Evolutionary conservation across 2,113 vertebrate genomes (phyloP), one percentile per base, ranked within the genome.

Genomic region (Paraplagusia blochii): DNA sequence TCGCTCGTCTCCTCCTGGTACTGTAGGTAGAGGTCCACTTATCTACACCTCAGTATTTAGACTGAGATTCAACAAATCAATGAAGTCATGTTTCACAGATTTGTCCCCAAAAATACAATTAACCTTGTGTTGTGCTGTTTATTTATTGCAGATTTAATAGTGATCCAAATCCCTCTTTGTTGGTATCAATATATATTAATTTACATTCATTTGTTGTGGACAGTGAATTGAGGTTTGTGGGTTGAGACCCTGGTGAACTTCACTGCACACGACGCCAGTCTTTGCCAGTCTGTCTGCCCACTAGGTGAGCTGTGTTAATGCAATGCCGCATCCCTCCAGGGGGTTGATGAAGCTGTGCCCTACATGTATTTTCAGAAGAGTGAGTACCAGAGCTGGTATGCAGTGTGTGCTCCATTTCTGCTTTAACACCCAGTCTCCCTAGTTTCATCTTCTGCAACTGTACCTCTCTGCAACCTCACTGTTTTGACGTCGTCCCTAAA

Each of bases 401-500:
- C 69, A 71, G 61, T 63, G 47, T 74, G 71, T 73, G 69, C 78
- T 62, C 69, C 77, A 66, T 49, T 58, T 66, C 68, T 51, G 66
- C 51, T 15, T 55, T 61, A 66, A 63, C 54, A 66, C 59, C 63
- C 76, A 53, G 53, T 72, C 63, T 73, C 61, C 62, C 64, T 10
- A 10, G 74, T 77, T 65, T 65, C 66, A 73, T 29, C 85, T 67
- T 81, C 80, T 80, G 81, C 77, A 77, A 75, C 75, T 66, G 22
- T 29, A 63, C 75, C 76, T 66, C 43, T 57, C 55, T 69, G 66
- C 78, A 74, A 79, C 79, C 79, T 81, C 63, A 19, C 62, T 45
- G 76, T 79, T 88, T 87, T 83, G 85, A 86, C 85, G 79, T 87
- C 87, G 83, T 88, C 87, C 85, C 82, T 83, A 85, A 83, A 88